Percentiles rank a stretch among this genome's conserved stretches.
phyloP scores from a whole-genome alignment of 2,888 invertebrate species.

The Netelia virgata region DNA sequence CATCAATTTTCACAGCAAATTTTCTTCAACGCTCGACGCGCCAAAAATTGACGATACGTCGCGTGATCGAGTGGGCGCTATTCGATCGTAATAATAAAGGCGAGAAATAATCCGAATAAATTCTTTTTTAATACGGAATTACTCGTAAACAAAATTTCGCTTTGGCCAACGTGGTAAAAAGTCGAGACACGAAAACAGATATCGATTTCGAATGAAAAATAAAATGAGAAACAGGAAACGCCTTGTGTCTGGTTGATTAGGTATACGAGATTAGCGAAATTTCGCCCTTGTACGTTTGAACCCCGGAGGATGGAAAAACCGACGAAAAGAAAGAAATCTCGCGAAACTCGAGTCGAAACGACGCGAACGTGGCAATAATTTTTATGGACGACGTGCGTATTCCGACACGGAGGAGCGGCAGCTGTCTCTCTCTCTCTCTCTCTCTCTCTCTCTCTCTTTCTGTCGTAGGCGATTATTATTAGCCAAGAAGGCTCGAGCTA shows the following conservation, averaged over 20 bases:
- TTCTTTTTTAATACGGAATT: not conserved
- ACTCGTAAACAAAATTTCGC: not conserved
- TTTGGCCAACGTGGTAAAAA: not conserved
- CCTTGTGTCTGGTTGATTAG: constrained; percentile 10
- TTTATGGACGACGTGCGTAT: constrained; percentile 39
- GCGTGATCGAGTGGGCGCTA: not conserved
- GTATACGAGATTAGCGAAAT: constrained; percentile 16
- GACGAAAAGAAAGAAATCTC: constrained; percentile 22
- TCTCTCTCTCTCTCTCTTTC: not conserved
- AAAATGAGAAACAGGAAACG: constrained; percentile 1
- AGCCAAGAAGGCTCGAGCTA: constrained; percentile 35
- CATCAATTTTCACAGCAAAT: too few relatives aligned
- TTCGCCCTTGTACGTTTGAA: constrained; percentile 49
- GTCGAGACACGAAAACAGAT: not conserved
- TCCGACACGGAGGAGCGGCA: not conserved
- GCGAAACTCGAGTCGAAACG: constrained; percentile 13
- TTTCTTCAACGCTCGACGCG: not conserved
- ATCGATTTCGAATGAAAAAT: not conserved
- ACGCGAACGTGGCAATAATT: constrained; percentile 17
- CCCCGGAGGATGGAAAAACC: not conserved
- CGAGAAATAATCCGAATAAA: not conserved
- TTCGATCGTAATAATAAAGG: not conserved
- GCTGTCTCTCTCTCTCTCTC: not conserved
- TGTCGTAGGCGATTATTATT: constrained; percentile 15
- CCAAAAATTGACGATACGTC: not conserved